A percentile compares a stretch with the other conserved stretches of the same genome.
phyloP scores from a whole-genome alignment of 2,888 invertebrate species.

The Autographa gamma region DNA sequence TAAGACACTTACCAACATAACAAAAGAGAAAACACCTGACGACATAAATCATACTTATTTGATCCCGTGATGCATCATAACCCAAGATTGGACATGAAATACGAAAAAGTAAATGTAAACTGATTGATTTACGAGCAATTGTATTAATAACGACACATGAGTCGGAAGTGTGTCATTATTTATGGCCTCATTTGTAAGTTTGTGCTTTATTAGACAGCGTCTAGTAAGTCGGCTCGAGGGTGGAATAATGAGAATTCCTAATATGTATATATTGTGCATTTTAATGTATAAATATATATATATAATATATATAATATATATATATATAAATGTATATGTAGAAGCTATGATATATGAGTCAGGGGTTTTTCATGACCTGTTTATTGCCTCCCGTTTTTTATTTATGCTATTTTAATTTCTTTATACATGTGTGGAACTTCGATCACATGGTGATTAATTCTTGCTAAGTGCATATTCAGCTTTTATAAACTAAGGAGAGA shows the following conservation, averaged over 20 bases:
- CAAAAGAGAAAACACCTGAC: constrained; percentile 12
- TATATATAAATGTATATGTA: no score
- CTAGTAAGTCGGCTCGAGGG: constrained; percentile 44
- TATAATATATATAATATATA: no score
- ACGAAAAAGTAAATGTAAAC: constrained; percentile 36
- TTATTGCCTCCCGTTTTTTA: no score
- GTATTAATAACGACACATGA: constrained; percentile 56
- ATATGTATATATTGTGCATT: constrained; percentile 54
- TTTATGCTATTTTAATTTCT: no score
- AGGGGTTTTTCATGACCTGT: constrained; percentile 16
- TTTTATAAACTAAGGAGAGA: no score
- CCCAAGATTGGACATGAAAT: constrained; percentile 33
- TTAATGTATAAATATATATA: no score
- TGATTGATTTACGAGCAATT: constrained; percentile 52
- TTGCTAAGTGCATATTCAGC: no score
- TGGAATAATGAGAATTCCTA: constrained; percentile 62
- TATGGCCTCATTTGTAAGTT: constrained; percentile 57
- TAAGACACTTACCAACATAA: neutral
- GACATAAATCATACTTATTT: constrained; percentile 26
- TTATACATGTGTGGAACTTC: no score
- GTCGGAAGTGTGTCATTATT: constrained; percentile 47
- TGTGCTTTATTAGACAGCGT: constrained; percentile 61
- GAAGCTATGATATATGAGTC: constrained; percentile 22
- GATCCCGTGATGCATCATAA: constrained; percentile 40
- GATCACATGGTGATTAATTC: no score